A percentile compares a stretch with the other conserved stretches of the same genome.
phyloP scores from a whole-genome alignment of 2,888 invertebrate species.

The Drosophila algonquin region DNA sequence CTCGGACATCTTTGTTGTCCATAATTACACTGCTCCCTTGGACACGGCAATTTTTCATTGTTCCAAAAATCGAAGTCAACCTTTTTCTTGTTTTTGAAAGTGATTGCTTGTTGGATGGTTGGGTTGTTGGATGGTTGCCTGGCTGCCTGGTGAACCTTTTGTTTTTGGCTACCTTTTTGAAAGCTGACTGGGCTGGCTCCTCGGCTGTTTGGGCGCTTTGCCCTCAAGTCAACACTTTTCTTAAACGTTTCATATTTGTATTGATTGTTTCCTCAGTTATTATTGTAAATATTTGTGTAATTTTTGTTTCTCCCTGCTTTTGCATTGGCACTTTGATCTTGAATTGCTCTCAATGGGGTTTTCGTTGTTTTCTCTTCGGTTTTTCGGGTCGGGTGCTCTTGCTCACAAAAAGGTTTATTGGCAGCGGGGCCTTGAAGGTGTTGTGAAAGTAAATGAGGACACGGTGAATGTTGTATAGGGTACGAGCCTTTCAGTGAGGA shows the following conservation, averaged over 20 bases:
- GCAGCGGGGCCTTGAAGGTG: slow-evolving; percentile 23
- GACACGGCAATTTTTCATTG: slow-evolving; percentile 34
- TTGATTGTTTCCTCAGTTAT: slow-evolving; percentile 67
- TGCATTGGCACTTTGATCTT: slow-evolving; percentile 37
- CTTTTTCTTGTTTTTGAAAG: slow-evolving; percentile 42
- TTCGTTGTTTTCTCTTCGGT: slow-evolving; percentile 38
- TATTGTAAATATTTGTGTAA: slow-evolving; percentile 61
- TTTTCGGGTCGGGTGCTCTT: slow-evolving; percentile 6
- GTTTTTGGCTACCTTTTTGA: slow-evolving; percentile 46
- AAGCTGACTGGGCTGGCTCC: slow-evolving; percentile 45
- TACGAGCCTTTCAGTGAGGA: slow-evolving; percentile 4
- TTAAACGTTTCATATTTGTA: slow-evolving; percentile 64
- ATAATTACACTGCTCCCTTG: slow-evolving; percentile 55
- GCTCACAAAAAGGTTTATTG: slow-evolving; percentile 10
- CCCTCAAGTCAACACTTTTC: slow-evolving; percentile 56
- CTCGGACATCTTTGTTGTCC: slow-evolving; percentile 60
- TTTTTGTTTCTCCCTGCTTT: slow-evolving; percentile 32
- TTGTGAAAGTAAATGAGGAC: slow-evolving; percentile 33
- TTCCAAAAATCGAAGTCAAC: slow-evolving; percentile 17
- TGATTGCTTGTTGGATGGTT: slow-evolving; percentile 43
- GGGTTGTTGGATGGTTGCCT: slow-evolving; percentile 21
- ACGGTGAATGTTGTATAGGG: slow-evolving; percentile 9
- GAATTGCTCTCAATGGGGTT: slow-evolving; percentile 41
- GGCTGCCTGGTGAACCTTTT: slow-evolving; percentile 52
- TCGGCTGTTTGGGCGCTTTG: slow-evolving; percentile 64